Conservation (phyloP, 2,888 invertebrate genomes). For the Spisula subtruncata region DNA sequence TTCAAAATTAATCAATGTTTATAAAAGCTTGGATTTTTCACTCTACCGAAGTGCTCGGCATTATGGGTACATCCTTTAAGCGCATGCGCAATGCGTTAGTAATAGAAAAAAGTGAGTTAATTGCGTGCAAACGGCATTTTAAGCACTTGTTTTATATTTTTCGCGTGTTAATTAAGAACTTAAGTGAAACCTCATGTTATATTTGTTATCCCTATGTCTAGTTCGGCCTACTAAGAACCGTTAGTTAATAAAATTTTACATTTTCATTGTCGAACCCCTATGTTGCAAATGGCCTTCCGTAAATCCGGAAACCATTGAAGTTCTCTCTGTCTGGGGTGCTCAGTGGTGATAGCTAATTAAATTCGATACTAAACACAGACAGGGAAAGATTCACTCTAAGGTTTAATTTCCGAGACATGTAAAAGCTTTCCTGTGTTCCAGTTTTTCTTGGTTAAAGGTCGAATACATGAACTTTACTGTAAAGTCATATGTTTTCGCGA, state of each 20-base stretch:
- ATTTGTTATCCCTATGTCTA: not conserved
- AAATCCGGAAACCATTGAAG: not conserved
- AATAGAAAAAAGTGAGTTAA: not conserved
- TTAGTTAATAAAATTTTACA: too few species aligned
- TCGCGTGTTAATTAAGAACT: conserved; percentile 17
- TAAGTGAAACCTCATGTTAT: conserved; percentile 37
- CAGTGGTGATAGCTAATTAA: not conserved
- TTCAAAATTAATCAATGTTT: conserved; percentile 32
- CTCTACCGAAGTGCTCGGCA: not conserved
- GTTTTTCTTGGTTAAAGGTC: not conserved
- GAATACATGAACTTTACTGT: too few species aligned
- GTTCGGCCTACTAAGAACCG: not conserved
- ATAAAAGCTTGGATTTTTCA: not conserved
- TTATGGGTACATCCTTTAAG: not conserved
- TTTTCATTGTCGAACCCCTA: not conserved
- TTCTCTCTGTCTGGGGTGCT: not conserved
- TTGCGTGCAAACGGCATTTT: not conserved
- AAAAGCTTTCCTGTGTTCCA: conserved; percentile 1
- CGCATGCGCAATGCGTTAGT: not conserved
- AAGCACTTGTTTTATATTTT: conserved; percentile 14
- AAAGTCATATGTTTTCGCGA: too few species aligned
- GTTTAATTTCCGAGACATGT: not conserved
- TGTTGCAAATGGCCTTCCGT: not conserved
- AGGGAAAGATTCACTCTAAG: not conserved
- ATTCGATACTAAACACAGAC: conserved; percentile 2